These are phyloP conservation scores for Zeugodacus cucurbitae DNA, from an alignment of 1,140 invertebrate species.

Conservation along the genomic window DNA sequence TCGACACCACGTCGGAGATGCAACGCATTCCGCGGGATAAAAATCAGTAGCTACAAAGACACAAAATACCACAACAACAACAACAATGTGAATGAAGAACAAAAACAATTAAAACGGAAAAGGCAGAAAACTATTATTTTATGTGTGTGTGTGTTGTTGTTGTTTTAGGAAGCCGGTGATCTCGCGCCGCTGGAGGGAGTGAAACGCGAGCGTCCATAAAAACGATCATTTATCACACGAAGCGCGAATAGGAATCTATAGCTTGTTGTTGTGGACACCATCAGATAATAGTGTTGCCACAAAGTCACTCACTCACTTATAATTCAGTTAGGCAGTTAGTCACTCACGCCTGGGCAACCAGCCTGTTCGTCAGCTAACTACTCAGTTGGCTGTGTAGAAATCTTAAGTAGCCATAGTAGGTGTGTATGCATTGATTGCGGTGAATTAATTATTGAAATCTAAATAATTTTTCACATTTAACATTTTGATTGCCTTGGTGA, in stretches of 20 bases:
- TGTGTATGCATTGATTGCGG: not conserved
- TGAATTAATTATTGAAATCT: slow-evolving; percentile 30
- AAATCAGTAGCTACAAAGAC: slow-evolving; percentile 37
- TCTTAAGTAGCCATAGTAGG: not conserved
- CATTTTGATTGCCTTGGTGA: not conserved
- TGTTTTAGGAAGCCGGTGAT: not conserved
- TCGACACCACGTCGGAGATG: slow-evolving; percentile 31
- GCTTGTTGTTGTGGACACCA: too few species aligned
- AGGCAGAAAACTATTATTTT: not conserved
- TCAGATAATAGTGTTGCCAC: not conserved
- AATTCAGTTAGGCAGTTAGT: slow-evolving; percentile 7
- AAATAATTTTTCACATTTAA: slow-evolving; percentile 8
- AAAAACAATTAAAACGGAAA: not conserved
- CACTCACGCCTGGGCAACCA: not conserved
- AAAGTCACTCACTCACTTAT: not conserved
- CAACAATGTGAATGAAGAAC: not conserved
- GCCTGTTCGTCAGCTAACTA: not conserved
- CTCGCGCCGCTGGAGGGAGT: not conserved
- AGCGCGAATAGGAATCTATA: not conserved
- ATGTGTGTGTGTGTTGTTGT: not conserved
- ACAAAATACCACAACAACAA: not conserved
- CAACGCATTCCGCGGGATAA: slow-evolving; percentile 35
- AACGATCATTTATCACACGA: slow-evolving; percentile 34
- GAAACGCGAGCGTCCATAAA: not conserved
- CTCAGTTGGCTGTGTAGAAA: not conserved